These are phyloP conservation scores for Acrocyrtus sp. DNA, from an alignment of 2,888 invertebrate genomes.

Conservation along the genomic window DNA sequence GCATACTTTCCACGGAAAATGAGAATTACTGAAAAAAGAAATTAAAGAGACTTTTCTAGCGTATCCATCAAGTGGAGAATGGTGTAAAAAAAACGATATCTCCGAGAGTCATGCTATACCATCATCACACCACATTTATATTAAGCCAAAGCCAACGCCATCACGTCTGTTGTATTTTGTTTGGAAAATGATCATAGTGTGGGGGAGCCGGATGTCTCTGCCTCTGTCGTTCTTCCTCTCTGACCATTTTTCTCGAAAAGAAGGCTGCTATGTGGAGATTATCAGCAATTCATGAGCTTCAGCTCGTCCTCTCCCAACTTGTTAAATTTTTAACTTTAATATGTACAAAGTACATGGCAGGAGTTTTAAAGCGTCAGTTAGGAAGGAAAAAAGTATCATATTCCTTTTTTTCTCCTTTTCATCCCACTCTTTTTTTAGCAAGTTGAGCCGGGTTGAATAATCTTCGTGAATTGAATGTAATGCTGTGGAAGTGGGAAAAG, in stretches of 20 bases:
- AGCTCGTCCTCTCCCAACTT: slow-evolving; percentile 7
- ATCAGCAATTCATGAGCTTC: slow-evolving; percentile 51
- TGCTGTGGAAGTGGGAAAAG: slow-evolving; percentile 20
- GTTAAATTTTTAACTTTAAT: slow-evolving; percentile 42
- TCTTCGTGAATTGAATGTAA: slow-evolving; percentile 42
- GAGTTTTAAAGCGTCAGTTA: slow-evolving; percentile 24
- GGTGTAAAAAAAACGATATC: not conserved
- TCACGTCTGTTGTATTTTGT: too few relatives aligned
- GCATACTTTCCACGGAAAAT: slow-evolving; percentile 9
- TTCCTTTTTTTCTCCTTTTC: too few relatives aligned
- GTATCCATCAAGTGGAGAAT: slow-evolving; percentile 20
- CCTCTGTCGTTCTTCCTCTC: not conserved
- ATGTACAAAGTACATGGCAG: not conserved
- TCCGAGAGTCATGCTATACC: not conserved
- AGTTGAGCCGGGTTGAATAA: slow-evolving; percentile 34
- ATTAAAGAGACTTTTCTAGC: slow-evolving; percentile 34
- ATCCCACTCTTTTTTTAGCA: slow-evolving; percentile 7
- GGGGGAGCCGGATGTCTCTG: not conserved
- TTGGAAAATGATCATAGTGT: not conserved
- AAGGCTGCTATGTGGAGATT: slow-evolving; percentile 12
- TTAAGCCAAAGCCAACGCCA: not conserved
- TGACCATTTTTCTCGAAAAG: not conserved
- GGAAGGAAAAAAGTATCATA: slow-evolving; percentile 4
- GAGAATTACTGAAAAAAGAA: slow-evolving; percentile 18
- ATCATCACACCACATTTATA: not conserved